Conservation (phyloP, 2,797 vertebrate species). For the Semotilus atromaculatus region DNA sequence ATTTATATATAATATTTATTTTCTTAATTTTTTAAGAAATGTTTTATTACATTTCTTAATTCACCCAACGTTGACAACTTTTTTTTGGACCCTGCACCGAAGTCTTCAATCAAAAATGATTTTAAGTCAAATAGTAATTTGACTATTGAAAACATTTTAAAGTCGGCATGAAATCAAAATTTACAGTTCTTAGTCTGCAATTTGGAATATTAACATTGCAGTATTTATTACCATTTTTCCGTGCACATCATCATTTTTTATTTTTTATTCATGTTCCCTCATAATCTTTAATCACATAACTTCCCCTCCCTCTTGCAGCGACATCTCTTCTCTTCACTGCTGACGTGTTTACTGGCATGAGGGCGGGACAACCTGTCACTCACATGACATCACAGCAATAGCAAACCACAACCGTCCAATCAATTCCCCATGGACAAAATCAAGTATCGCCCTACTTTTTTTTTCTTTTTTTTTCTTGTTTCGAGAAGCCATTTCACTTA, state of each 20-base stretch:
- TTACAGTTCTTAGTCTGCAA: not conserved
- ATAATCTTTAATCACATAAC: not conserved
- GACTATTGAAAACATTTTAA: not conserved
- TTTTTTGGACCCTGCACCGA: too few species aligned
- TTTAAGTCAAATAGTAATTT: not conserved
- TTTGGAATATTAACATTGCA: not conserved
- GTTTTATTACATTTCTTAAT: not conserved
- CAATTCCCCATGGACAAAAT: not conserved
- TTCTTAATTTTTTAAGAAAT: too few species aligned
- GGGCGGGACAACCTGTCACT: not conserved
- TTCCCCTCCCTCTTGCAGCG: not conserved
- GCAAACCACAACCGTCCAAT: not conserved
- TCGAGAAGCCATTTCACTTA: not conserved
- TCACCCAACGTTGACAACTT: not conserved
- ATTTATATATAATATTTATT: not conserved
- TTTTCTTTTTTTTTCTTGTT: not conserved
- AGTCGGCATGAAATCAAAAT: not conserved
- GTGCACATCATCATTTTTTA: not conserved
- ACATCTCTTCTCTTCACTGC: not conserved
- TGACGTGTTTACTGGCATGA: not conserved
- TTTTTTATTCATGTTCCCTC: not conserved
- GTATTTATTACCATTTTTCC: not conserved
- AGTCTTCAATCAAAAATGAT: not conserved
- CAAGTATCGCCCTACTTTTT: not conserved
- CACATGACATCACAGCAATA: slow-evolving; percentile 6